phyloP scores from a whole-genome alignment of 2,113 vertebrate species.

The cattle (Bos taurus) region ARS-UCD2.0 NC_037328.1:5847501-5848000 shows the following conservation, averaged over 20 bases:
- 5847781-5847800: no score
- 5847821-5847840: no score
- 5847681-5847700: no score
- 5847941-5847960: background rate
- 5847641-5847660: accelerated
- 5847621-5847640: background rate
- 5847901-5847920: background rate
- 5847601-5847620: background rate
- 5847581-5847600: background rate
- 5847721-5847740: no score
- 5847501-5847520: background rate
- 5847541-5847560: background rate
- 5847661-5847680: no score
- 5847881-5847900: background rate
- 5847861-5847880: no score
- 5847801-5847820: no score
- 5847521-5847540: background rate
- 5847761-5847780: no score
- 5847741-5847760: no score
- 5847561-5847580: background rate
- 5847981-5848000: background rate
- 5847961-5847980: background rate
- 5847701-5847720: no score
- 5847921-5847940: background rate
- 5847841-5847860: no score